Evolutionary conservation across 2,888 invertebrate genomes (phyloP), one percentile per base, ranked within the genome.

Genomic region (Steinernema hermaphroditum): DNA sequence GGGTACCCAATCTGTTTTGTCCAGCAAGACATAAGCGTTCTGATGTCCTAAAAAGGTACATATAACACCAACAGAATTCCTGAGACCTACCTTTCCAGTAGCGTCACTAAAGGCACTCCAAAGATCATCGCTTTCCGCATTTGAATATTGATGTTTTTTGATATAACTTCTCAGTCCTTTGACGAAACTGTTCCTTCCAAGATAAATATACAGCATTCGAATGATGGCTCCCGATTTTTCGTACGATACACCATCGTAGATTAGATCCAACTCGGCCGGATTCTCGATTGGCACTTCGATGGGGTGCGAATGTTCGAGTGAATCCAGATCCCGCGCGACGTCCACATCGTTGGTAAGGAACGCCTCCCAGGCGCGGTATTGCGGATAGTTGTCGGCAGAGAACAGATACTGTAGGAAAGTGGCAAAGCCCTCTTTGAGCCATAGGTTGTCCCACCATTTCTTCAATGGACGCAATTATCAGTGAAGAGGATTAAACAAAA

Each of bases 211-310:
- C 77, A 96, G 88, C 96, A 96, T 96, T 78, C 95, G 90, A 74
- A 89, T 88, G 77, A 94, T 94, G 71, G 93, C 93, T 0, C 94
- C 94, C 6, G 94, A 95, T 87, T 96, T 96, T 86, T 92, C 92
- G 88, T 96, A 96, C 54, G 94, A 94, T 82, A 96, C 95, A 82
- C 93, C 93, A 89, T 96, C 96, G 89, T 96, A 96, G 80, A 96
- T 96, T 88, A 95, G 94, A 88, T 94, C 94, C 74, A 96, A 93
- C 88, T 96, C 94, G 4, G 92, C 91, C 0, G 96, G 95, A 88
- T 94, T 93, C 0, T 93, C 92, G 0, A 95, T 94, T 14, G 93
- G 93, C 8, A 90, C 89, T 89, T 89, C 76, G 19, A 24, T 16
- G 12, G 24, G 22, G 12, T 37, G 37, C 37, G 37, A 37, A 37